Conservation (phyloP, 2,888 invertebrate species). For the Tiliacea citrago region DNA sequence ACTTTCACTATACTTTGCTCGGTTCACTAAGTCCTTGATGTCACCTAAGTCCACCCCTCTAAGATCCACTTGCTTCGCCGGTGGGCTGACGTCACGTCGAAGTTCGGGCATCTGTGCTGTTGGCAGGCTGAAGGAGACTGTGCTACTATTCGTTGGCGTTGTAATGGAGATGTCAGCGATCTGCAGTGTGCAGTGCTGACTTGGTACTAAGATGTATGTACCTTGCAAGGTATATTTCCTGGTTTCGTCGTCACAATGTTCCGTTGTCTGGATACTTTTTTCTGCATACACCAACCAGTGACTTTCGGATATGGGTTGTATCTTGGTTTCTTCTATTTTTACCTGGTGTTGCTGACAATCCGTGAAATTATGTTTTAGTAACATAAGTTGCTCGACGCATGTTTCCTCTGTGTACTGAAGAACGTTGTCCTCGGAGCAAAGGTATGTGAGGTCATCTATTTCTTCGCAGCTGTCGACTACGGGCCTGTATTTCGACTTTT, state of each 20-base stretch:
- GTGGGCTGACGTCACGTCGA: too few relatives aligned
- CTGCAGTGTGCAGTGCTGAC: neutral
- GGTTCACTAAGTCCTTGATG: too few relatives aligned
- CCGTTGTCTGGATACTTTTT: neutral
- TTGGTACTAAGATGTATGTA: too few relatives aligned
- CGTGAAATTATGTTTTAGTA: constrained; percentile 1
- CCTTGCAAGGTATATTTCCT: neutral
- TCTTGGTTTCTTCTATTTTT: neutral
- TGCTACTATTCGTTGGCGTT: too few relatives aligned
- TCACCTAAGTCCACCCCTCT: neutral
- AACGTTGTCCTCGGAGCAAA: neutral
- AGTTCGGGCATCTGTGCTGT: too few relatives aligned
- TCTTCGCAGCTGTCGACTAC: constrained; percentile 4
- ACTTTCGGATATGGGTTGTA: neutral
- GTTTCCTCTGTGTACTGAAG: neutral
- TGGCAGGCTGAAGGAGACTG: too few relatives aligned
- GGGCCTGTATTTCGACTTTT: constrained; percentile 1
- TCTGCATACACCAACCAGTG: neutral
- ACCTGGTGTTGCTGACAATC: neutral
- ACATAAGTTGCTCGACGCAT: neutral
- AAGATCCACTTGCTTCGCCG: too few relatives aligned
- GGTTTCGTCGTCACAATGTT: neutral
- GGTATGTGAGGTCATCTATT: constrained; percentile 2
- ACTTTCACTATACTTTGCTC: too few relatives aligned
- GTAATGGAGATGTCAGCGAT: neutral